Percentiles rank a stretch among this genome's conserved stretches.
Evolutionary conservation across 2,113 vertebrate genomes (phyloP).

Genomic region (Callipepla squamata): DNA sequence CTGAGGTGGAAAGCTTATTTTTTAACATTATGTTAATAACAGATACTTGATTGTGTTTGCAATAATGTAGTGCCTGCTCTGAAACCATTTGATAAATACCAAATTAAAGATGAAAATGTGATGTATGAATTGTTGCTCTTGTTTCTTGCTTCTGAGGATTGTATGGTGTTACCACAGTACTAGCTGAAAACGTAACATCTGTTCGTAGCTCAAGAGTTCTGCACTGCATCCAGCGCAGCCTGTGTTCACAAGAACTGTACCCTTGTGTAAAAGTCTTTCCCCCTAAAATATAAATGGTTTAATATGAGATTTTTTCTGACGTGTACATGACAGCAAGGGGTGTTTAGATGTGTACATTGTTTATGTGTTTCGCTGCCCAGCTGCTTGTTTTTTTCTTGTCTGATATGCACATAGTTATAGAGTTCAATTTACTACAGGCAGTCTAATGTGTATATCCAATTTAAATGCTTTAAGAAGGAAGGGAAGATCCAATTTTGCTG

Average conservation of each 20-base stretch:
- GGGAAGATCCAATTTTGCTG: not conserved
- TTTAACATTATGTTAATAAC: constrained; percentile 60
- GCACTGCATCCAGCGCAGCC: not conserved
- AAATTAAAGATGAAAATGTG: constrained; percentile 69
- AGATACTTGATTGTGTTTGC: constrained; percentile 65
- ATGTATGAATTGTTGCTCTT: constrained; percentile 55
- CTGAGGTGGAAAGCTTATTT: constrained; percentile 58
- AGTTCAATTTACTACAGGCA: not conserved
- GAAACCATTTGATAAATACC: constrained; percentile 54
- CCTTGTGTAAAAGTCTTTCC: not conserved
- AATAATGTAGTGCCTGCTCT: constrained; percentile 64
- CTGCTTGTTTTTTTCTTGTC: not conserved
- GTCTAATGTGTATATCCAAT: not conserved
- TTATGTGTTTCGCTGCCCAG: not conserved
- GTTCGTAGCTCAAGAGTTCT: not conserved
- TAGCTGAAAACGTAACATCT: not conserved
- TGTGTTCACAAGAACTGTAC: not conserved
- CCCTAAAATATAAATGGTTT: not conserved
- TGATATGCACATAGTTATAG: not conserved
- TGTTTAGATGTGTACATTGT: not conserved
- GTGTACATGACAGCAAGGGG: not conserved
- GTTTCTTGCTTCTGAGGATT: constrained; percentile 63
- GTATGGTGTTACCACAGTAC: constrained; percentile 10
- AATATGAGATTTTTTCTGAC: not conserved
- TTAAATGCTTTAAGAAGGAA: not conserved